These are phyloP conservation scores for Circaetus gallicus DNA, from an alignment of 2,113 vertebrate genomes.

Conservation along the genomic window DNA sequence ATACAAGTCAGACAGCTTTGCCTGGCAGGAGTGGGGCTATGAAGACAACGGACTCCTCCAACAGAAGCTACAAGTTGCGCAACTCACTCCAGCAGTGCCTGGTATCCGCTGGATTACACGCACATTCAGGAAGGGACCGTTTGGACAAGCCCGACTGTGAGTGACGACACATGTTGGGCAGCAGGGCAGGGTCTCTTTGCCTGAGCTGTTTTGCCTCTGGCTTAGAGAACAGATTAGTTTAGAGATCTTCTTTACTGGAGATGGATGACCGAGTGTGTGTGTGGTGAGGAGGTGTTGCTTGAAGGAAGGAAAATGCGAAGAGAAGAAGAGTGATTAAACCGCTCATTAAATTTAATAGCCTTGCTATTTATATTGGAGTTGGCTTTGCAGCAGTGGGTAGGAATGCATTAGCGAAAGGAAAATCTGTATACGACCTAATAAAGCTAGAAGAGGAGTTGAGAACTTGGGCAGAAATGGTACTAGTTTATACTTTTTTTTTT, in stretches of 20 bases:
- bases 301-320: not conserved
- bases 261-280: not conserved
- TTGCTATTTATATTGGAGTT: not conserved
- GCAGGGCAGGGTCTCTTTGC: not conserved
- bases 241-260: not conserved
- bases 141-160: no score
- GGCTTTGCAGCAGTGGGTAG: not conserved
- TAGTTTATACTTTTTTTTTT: not conserved
- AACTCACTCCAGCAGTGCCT: accelerated
- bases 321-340: not conserved
- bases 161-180: accelerated
- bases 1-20: accelerated
- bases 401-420: not conserved
- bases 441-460: not conserved
- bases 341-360: not conserved
- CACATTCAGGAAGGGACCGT: accelerated
- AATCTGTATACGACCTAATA: not conserved
- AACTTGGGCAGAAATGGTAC: not conserved
- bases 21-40: not conserved
- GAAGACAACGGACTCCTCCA: not conserved
- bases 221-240: not conserved
- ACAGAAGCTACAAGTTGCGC: accelerated
- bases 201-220: not conserved
- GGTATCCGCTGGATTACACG: accelerated
- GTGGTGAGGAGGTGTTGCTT: not conserved